Conservation (phyloP, 2,797 vertebrate genomes). For the Crocodylus rhombifer region DNA sequence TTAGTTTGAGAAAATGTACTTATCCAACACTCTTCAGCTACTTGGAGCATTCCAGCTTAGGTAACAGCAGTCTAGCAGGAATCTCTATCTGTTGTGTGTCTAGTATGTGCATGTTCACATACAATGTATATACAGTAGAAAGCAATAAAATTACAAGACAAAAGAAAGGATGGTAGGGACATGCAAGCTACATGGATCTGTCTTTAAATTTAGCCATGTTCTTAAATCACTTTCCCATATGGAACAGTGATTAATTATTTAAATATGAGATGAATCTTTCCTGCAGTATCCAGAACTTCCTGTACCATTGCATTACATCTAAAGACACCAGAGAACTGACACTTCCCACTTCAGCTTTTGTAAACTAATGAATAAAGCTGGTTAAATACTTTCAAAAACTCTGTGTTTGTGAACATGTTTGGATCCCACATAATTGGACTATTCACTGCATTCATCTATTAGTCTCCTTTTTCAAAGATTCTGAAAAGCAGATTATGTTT, state of each 20-base stretch:
- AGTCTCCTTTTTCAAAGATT: background rate
- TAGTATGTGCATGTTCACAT: background rate
- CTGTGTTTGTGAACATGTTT: conserved; percentile 20
- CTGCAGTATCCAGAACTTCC: conserved; percentile 12
- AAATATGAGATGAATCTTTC: conserved; percentile 1
- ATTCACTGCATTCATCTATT: conserved; percentile 20
- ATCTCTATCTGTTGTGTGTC: background rate
- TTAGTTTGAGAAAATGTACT: background rate
- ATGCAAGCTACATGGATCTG: background rate
- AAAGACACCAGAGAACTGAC: conserved; percentile 18
- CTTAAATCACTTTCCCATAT: background rate
- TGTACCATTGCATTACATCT: background rate
- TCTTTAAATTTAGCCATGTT: background rate
- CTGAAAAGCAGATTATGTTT: background rate
- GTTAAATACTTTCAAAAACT: background rate
- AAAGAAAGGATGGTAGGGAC: conserved; percentile 6
- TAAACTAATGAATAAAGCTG: background rate
- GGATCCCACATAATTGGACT: conserved; percentile 9
- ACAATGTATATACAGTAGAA: background rate
- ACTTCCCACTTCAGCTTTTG: background rate
- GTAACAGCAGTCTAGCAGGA: background rate
- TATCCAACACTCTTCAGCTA: fast-evolving
- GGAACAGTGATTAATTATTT: background rate
- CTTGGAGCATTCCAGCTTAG: background rate
- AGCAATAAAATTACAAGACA: background rate